phyloP scores from a whole-genome alignment of 2,113 vertebrate species.

The Hippocampus mohnikei region DNA sequence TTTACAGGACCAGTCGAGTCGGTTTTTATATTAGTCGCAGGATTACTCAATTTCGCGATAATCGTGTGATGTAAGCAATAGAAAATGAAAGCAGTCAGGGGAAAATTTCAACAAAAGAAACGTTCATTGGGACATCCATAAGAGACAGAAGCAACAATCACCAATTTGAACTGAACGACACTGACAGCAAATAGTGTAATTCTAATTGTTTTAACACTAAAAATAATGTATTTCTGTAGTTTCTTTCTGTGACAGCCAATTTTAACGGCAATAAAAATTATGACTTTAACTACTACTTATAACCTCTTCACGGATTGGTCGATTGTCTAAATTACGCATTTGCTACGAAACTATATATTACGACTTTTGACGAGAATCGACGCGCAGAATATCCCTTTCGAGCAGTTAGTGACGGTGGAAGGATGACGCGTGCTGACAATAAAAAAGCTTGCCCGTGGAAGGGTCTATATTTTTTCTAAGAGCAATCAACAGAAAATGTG shows the following conservation, averaged over 20 bases:
- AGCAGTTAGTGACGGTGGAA: neutral
- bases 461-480: neutral
- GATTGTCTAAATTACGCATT: neutral
- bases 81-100: neutral
- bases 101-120: too few species aligned
- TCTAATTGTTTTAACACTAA: neutral
- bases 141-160: neutral
- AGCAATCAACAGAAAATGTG: neutral
- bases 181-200: neutral
- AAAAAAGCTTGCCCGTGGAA: neutral
- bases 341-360: neutral
- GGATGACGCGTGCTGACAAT: neutral
- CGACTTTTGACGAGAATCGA: constrained; percentile 2
- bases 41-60: neutral
- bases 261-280: neutral
- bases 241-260: neutral
- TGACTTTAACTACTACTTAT: neutral
- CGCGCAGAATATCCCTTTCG: neutral
- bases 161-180: neutral
- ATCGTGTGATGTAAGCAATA: neutral
- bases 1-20: too few species aligned
- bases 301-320: neutral
- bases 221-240: neutral
- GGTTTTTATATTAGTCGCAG: too few species aligned
- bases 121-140: neutral